These are phyloP conservation scores for Neofelis nebulosa DNA, from an alignment of 2,113 vertebrate species.

Conservation along the genomic window DNA sequence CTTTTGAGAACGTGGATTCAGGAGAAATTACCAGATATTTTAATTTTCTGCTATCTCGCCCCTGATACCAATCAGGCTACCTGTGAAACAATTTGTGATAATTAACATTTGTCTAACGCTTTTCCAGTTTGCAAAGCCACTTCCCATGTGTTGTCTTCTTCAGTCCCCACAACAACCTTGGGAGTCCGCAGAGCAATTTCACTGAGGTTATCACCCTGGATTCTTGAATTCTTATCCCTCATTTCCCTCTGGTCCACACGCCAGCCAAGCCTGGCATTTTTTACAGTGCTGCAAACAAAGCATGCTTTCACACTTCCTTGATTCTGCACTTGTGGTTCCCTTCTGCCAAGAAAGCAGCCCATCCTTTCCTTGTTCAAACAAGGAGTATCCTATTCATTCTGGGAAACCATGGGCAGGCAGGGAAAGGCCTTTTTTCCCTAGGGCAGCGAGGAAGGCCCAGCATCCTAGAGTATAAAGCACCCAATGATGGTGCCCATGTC, in stretches of 20 bases:
- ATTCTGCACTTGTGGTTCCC: neutral
- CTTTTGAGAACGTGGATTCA: constrained; percentile 44
- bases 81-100: constrained; percentile 1
- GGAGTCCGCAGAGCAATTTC: constrained; percentile 59
- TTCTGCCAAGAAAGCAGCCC: neutral
- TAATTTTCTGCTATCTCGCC: constrained; percentile 10
- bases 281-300: constrained; percentile 5
- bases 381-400: neutral
- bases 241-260: neutral
- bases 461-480: neutral
- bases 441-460: neutral
- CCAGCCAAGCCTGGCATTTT: constrained; percentile 28
- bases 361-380: neutral
- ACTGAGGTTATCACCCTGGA: constrained; percentile 30
- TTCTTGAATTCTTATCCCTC: constrained; percentile 49
- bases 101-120: constrained; percentile 31
- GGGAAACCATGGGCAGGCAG: neutral
- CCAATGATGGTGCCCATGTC: accelerated
- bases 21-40: constrained; percentile 65
- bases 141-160: neutral
- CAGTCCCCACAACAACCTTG: constrained; percentile 49
- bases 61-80: neutral
- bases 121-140: neutral
- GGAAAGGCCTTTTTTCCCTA: neutral
- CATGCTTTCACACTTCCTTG: neutral